A percentile compares a stretch with the other conserved stretches of the same genome.
These are phyloP conservation scores for Meandrusa payeni DNA, from an alignment of 2,888 invertebrate genomes.

Conservation along the genomic window DNA sequence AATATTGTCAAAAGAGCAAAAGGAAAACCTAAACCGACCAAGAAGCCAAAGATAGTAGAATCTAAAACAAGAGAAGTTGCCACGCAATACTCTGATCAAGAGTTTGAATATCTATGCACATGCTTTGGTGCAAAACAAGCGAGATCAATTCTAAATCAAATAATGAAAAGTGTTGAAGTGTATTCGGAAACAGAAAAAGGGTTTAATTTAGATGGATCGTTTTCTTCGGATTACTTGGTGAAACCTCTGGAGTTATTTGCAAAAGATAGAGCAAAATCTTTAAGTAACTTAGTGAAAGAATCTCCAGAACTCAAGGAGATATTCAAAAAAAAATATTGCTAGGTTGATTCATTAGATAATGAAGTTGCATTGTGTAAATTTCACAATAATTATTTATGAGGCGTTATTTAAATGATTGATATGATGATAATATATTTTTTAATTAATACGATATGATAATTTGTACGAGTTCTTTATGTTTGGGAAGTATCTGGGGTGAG, in stretches of 20 bases:
- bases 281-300: conserved; percentile 43
- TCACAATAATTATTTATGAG: too few relatives aligned
- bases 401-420: too few relatives aligned
- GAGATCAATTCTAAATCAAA: conserved; percentile 26
- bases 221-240: conserved; percentile 36
- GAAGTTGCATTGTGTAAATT: too few relatives aligned
- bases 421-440: too few relatives aligned
- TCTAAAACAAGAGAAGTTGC: conserved; percentile 44
- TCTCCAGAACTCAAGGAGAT: conserved; percentile 52
- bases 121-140: conserved; percentile 48
- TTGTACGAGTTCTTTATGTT: too few relatives aligned
- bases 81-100: conserved; percentile 52
- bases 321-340: conserved; percentile 49
- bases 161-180: not conserved
- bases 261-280: conserved; percentile 43
- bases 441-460: too few relatives aligned
- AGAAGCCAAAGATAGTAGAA: conserved; percentile 29
- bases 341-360: too few relatives aligned
- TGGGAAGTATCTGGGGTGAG: too few relatives aligned
- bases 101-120: conserved; percentile 52
- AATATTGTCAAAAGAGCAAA: conserved; percentile 46
- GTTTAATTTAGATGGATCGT: conserved; percentile 33
- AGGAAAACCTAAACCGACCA: conserved; percentile 30
- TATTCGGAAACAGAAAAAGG: conserved; percentile 10
- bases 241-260: conserved; percentile 41